These are phyloP conservation scores for Cynopterus sphinx DNA, from an alignment of 2,797 vertebrate genomes.

Conservation along the genomic window DNA sequence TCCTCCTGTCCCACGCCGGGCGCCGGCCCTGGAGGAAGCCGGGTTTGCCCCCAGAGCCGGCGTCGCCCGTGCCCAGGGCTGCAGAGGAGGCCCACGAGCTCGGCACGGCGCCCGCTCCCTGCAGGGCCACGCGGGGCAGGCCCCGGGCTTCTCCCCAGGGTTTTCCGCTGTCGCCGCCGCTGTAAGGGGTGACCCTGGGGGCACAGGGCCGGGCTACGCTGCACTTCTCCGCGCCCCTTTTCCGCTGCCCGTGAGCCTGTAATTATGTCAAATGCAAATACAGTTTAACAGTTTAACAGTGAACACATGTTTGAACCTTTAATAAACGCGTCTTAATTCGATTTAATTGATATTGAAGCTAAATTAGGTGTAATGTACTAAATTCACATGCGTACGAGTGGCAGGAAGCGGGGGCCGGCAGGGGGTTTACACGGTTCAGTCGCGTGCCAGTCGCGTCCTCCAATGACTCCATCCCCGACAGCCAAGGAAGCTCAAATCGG, in stretches of 20 bases:
- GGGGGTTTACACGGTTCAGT: neutral
- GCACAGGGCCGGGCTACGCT: rapidly evolving
- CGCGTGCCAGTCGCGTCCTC: neutral
- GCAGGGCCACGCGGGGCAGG: rapidly evolving
- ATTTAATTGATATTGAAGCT: constrained; percentile 35
- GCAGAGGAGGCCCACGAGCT: neutral
- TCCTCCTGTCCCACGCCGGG: rapidly evolving
- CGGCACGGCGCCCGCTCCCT: rapidly evolving
- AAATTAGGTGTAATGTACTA: constrained; percentile 32
- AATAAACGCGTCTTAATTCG: constrained; percentile 20
- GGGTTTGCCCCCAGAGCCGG: too few relatives aligned
- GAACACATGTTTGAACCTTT: neutral
- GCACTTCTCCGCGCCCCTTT: neutral
- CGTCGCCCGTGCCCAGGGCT: rapidly evolving
- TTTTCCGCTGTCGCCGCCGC: rapidly evolving
- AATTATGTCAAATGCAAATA: neutral
- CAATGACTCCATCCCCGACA: neutral
- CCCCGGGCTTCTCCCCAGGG: rapidly evolving
- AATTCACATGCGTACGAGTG: constrained; percentile 15
- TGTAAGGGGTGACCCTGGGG: rapidly evolving
- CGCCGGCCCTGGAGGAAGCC: neutral
- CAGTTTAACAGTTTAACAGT: neutral
- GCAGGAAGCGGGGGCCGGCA: neutral
- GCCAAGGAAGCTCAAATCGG: neutral
- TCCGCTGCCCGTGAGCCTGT: neutral